Percentiles rank a stretch among this genome's conserved stretches.
phyloP scores from a whole-genome alignment of 2,888 invertebrate species.

The Gandaritis pyraliata region DNA sequence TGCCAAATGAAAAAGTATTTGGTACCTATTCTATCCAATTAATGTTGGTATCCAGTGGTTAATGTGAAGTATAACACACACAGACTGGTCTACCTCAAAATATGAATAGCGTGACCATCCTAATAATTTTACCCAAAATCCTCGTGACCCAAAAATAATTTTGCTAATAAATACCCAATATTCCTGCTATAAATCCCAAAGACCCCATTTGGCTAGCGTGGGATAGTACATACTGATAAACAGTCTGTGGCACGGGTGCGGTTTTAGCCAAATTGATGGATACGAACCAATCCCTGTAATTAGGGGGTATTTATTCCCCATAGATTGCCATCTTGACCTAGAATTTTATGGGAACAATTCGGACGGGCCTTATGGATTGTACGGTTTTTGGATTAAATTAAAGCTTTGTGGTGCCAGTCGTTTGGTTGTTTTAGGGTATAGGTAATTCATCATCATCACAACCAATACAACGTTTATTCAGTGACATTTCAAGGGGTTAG shows the following conservation, averaged over 20 bases:
- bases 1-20: too few relatives aligned
- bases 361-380: conserved; percentile 13
- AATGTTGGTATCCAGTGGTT: background rate
- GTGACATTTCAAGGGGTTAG: too few relatives aligned
- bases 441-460: too few relatives aligned
- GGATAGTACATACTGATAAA: conserved; percentile 8
- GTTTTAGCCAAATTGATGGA: conserved; percentile 44
- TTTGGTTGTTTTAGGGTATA: too few relatives aligned
- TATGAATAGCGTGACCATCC: conserved; percentile 28
- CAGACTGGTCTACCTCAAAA: conserved; percentile 6
- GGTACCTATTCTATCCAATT: too few relatives aligned
- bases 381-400: conserved; percentile 13
- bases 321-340: conserved; percentile 42
- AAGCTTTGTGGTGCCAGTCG: background rate
- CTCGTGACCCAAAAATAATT: conserved; percentile 33
- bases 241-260: conserved; percentile 30
- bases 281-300: conserved; percentile 44
- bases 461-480: too few relatives aligned
- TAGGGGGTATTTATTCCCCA: conserved; percentile 44
- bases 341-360: conserved; percentile 28
- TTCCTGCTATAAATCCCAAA: conserved; percentile 31
- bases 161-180: conserved; percentile 34
- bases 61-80: background rate
- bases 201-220: conserved; percentile 34
- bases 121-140: conserved; percentile 22